These are phyloP conservation scores for Leptothorax acervorum DNA, from an alignment of 2,888 invertebrate species.

Conservation along the genomic window DNA sequence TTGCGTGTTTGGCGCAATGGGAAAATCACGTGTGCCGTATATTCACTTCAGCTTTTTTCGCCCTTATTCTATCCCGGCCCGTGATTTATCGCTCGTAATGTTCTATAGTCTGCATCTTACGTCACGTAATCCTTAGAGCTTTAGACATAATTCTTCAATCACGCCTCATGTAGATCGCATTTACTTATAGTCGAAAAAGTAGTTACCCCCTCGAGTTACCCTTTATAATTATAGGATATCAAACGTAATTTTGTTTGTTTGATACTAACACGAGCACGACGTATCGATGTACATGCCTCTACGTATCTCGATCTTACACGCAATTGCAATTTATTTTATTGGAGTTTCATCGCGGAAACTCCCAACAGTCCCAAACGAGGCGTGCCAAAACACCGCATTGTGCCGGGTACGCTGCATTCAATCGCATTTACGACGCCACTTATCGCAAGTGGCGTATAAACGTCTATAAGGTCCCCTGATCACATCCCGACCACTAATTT, in stretches of 20 bases:
- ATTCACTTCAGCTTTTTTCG: slow-evolving; percentile 8
- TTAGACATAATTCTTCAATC: neutral
- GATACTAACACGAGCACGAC: neutral
- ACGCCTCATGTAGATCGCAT: neutral
- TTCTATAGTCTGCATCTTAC: slow-evolving; percentile 2
- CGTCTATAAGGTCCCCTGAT: slow-evolving; percentile 50
- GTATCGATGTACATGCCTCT: neutral
- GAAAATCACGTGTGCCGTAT: slow-evolving; percentile 12
- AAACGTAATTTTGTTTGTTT: neutral
- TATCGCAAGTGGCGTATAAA: slow-evolving; percentile 62
- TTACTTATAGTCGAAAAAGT: neutral
- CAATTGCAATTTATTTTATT: slow-evolving; percentile 17
- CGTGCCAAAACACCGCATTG: slow-evolving; percentile 65
- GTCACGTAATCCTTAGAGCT: slow-evolving; percentile 6
- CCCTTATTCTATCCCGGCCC: slow-evolving; percentile 7
- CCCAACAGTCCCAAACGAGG: slow-evolving; percentile 44
- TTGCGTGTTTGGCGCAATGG: neutral
- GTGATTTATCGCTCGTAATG: slow-evolving; percentile 40
- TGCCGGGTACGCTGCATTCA: slow-evolving; percentile 44
- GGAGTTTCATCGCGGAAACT: slow-evolving; percentile 18
- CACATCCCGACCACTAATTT: slow-evolving; percentile 27
- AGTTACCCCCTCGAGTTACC: neutral
- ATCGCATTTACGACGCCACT: slow-evolving; percentile 66
- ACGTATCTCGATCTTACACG: neutral
- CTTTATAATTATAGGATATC: neutral